Base-by-base conservation (phyloP, 2,113 vertebrate genomes). In the Pangasianodon gigas region DNA sequence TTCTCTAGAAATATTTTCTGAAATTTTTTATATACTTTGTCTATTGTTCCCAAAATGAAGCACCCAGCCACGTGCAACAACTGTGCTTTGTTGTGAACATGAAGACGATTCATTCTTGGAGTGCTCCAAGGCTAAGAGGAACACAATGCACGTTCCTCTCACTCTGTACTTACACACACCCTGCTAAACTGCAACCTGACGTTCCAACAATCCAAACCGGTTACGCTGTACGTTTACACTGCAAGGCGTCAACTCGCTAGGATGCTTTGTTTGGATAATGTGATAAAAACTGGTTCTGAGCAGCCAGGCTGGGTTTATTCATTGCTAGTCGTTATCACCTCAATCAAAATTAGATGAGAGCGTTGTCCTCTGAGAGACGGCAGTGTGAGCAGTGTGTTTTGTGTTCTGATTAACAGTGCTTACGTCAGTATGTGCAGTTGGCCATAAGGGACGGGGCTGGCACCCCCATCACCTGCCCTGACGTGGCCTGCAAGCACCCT, bases 381-480 rank as follows among this genome's bases (percentile, higher is more conserved):
- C 14, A 29, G 69, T 37, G 48, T 85, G 24, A 84, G 19, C 9
- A 1, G 81, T 58, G 52, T 58, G 18, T 62, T 44, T 48, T 91
- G 51, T 83, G 26, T 62, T 75, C 69, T 60, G 51, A 90, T 52
- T 90, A 88, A 92, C 92, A 99, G 98, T 99, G 98, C 95, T 95
- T 99, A 93, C 96, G 95, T 93, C 97, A 98, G 92, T 99, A 99
- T 84, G 95, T 97, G 89, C 94, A 96, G 93, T 92, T 99, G 93
- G 96, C 97, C 84, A 96, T 99, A 92, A 96, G 94, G 92, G 98
- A 98, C 91, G 98, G 97, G 3, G 98, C 97, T 87, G 98, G 98
- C 29, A 96, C 97, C 88, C 96, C 97, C 74, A 96, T 99, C 95
- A 98, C 97, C 26, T 99, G 98, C 91, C 98, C 98, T 51, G 98